A percentile compares a stretch with the other conserved stretches of the same genome.
Conservation (phyloP, 2,888 invertebrate genomes). For the Heteromyza rotundicornis region DNA sequence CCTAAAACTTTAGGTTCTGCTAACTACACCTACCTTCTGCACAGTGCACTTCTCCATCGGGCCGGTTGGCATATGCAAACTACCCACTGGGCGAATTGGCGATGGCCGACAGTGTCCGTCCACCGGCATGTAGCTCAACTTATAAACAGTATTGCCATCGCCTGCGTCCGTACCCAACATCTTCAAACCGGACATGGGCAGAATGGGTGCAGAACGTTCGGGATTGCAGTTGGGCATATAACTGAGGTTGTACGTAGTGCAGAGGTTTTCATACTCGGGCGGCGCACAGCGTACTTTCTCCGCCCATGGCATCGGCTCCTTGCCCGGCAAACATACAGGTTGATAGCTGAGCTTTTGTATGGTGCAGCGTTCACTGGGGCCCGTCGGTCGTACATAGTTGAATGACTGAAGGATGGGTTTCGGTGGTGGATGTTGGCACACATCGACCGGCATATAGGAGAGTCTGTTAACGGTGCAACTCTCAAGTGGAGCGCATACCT, state of each 20-base stretch:
- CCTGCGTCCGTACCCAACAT: constrained; percentile 50
- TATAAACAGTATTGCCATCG: constrained; percentile 54
- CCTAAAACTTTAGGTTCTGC: no score
- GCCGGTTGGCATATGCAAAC: constrained; percentile 46
- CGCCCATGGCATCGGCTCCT: constrained; percentile 59
- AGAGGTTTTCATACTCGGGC: constrained; percentile 50
- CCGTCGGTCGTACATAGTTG: constrained; percentile 43
- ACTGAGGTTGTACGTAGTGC: constrained; percentile 59
- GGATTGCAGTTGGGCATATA: constrained; percentile 57
- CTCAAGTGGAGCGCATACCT: constrained; percentile 51
- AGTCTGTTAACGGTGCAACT: constrained; percentile 56
- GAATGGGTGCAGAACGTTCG: constrained; percentile 40
- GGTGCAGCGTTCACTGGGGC: constrained; percentile 55
- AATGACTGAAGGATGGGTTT: constrained; percentile 46
- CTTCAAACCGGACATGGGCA: constrained; percentile 44
- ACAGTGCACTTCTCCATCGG: constrained; percentile 55
- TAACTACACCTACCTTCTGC: constrained; percentile 48
- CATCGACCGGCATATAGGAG: constrained; percentile 58
- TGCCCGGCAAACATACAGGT: constrained; percentile 61
- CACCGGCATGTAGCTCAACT: constrained; percentile 54
- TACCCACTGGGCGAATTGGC: constrained; percentile 47
- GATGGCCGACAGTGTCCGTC: constrained; percentile 46
- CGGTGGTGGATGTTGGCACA: constrained; percentile 54
- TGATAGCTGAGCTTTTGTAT: constrained; percentile 67
- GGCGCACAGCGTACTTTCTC: constrained; percentile 50